Percentiles rank a stretch among this genome's conserved stretches.
Conservation (phyloP, 2,113 vertebrate species). For the Poecile atricapillus region DNA sequence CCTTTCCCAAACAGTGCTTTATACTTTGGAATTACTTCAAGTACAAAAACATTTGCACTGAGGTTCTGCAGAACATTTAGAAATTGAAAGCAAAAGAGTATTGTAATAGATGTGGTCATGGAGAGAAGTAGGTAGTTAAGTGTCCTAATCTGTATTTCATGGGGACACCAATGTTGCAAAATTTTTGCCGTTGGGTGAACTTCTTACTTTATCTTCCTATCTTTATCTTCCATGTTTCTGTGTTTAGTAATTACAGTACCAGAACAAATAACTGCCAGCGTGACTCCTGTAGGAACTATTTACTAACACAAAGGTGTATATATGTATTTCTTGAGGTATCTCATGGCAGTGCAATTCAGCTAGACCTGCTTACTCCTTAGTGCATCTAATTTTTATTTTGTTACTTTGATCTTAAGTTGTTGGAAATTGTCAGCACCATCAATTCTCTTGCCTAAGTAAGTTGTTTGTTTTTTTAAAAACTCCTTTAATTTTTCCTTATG, state of each 20-base stretch:
- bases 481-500: not conserved
- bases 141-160: not conserved
- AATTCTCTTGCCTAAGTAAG: not conserved
- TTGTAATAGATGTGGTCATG: not conserved
- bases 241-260: not conserved
- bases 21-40: not conserved
- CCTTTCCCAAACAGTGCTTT: not conserved
- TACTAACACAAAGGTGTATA: not conserved
- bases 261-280: not conserved
- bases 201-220: not conserved
- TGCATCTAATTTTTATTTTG: not conserved
- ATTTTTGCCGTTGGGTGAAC: not conserved
- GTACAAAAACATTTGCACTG: not conserved
- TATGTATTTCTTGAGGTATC: not conserved
- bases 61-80: not conserved
- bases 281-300: not conserved
- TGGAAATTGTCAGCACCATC: not conserved
- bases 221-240: not conserved
- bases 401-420: not conserved
- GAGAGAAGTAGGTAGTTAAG: not conserved
- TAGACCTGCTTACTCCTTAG: not conserved
- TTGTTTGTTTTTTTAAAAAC: not conserved
- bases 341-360: not conserved
- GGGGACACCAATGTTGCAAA: not conserved
- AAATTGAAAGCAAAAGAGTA: not conserved